Base-by-base conservation (phyloP, 2,797 vertebrate genomes). In the Betta splendens region DNA sequence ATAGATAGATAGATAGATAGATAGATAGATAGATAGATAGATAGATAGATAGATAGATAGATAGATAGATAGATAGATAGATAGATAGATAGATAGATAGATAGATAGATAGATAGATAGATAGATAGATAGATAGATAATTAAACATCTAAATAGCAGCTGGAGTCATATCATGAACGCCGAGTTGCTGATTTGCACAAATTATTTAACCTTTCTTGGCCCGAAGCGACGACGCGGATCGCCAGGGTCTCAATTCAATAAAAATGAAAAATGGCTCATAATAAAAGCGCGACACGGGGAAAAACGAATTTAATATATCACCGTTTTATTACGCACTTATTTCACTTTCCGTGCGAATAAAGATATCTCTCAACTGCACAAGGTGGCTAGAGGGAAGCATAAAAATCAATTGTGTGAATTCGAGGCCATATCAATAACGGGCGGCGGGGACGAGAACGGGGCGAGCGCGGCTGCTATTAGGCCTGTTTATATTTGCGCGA, bases 261-360 rank as follows among this genome's bases (percentile, higher is more conserved):
- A 91, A 85, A 75, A 91, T 91, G 89, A 93, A 87, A 89, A 90
- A 93, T 92, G 90, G 67, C 82, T 89, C 79, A 91, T 91, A 92
- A 93, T 92, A 93, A 93, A 92, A 90, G 40, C 75, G 85, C 87
- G 91, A 91, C 90, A 85, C 90, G 75, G 80, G 85, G 89, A 89
- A 81, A 92, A 92, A 90, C 91, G 90, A 88, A 92, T 92, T 93
- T 92, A 92, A 93, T 92, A 92, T 89, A 92, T 93, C 90, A 92
- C 87, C 87, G 90, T 92, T 93, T 93, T 93, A 93, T 93, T 92
- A 93, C 89, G 85, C 87, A 91, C 90, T 92, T 92, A 92, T 92
- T 93, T 93, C 92, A 91, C 89, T 89, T 92, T 93, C 88, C 81
- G 83, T 77, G 84, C 80, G 89, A 91, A 92, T 91, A 90, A 90